These are phyloP conservation scores for Blastomussa wellsi DNA, from an alignment of 92 coral and sea anemone species.

Conservation along the genomic window DNA sequence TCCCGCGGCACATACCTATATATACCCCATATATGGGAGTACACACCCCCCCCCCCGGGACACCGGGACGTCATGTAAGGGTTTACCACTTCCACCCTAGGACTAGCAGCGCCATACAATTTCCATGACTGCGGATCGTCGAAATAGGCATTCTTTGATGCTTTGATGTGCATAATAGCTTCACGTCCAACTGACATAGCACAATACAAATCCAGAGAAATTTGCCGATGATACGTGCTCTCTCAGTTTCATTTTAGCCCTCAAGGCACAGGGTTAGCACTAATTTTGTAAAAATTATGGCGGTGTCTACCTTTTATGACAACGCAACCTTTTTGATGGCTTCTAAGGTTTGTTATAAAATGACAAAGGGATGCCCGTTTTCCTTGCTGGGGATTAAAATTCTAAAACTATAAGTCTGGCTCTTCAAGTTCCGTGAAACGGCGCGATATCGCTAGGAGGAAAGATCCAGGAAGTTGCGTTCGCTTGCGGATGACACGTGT, in stretches of 20 bases:
- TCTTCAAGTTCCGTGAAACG: not conserved
- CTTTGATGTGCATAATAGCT: not conserved
- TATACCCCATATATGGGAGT: no score
- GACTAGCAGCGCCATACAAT: not conserved
- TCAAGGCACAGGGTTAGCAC: not conserved
- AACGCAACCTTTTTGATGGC: not conserved
- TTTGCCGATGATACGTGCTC: not conserved
- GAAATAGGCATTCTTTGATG: not conserved
- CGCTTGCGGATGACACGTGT: not conserved
- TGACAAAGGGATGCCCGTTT: not conserved
- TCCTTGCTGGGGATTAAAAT: not conserved
- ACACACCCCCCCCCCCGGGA: no score
- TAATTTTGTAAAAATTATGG: not conserved
- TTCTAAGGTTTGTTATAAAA: not conserved
- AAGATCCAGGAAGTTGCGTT: conserved; percentile 29
- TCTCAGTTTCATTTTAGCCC: not conserved
- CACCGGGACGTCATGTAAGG: not conserved
- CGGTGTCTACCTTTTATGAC: not conserved
- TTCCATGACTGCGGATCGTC: not conserved
- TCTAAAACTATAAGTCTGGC: not conserved
- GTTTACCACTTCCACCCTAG: not conserved
- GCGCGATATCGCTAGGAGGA: not conserved
- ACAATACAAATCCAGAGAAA: not conserved
- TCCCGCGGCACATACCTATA: no score
- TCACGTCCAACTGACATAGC: not conserved